Evolutionary conservation across 2,797 vertebrate genomes (phyloP), one percentile per base, ranked within the genome.

Genomic region (Girardinus metallicus): DNA sequence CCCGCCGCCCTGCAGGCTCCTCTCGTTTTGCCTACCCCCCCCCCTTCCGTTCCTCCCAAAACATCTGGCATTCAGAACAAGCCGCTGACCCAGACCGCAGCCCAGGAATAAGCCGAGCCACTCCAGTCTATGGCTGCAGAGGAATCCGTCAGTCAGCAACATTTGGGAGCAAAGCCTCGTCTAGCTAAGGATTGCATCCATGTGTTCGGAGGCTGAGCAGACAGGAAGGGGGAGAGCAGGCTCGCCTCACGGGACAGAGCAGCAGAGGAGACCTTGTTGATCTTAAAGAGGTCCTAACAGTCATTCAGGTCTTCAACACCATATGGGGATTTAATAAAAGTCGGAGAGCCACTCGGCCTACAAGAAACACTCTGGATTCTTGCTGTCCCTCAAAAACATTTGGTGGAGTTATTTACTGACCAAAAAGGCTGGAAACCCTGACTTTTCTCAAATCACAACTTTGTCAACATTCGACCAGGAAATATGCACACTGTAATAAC

Each of bases 111-210:
- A 91, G 91, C 86, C 86, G 82, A 93, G 87, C 88, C 85, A 85
- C 89, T 92, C 86, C 85, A 92, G 88, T 89, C 92, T 90, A 85
- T 83, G 90, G 89, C 90, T 91, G 92, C 89, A 86, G 78, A 93
- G 92, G 94, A 95, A 95, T 95, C 92, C 82, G 87, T 90, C 92
- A 90, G 94, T 95, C 94, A 94, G 94, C 94, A 95, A 91, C 87
- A 93, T 88, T 94, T 93, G 76, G 79, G 81, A 89, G 89, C 36
- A 76, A 82, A 85, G 86, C 89, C 85, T 76, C 3, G 41, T 84
- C 83, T 79, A n/a, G 49, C 76, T 83, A 72, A 77, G 87, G 86
- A 90, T 91, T 76, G 78, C 81, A 85, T 87, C 89, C 90, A 87
- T 88, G 89, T 88, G 86, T 86, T 86, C 64, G 3, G 76, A 15